Evolutionary conservation across 2,888 invertebrate species (phyloP), one percentile per base, ranked within the genome.

Genomic region (Osmoderma eremita): DNA sequence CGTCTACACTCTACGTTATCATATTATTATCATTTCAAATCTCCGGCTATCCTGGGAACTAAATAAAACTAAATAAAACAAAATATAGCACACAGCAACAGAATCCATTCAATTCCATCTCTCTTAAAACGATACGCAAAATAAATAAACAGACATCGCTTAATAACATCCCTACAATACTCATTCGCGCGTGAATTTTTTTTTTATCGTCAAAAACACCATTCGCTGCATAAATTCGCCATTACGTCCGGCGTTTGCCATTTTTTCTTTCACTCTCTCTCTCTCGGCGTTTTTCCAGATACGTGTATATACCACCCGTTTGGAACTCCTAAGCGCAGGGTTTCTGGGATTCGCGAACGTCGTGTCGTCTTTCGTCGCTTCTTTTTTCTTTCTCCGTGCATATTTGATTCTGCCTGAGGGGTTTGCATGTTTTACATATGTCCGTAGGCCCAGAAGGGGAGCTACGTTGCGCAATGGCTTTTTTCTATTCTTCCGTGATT

Each of bases 391-490:
- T 48, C 18, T 48, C 48, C 1, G 18, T 48, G 20, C 48, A 48
- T 48, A 48, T 48, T 48, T 48, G 48, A 48, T 48, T 48, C 18
- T n/a, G 18, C 20, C 48, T 18, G 20, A 20, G 48, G 48, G 18
- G 18, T 48, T 48, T 18, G 18, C 48, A n/a, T 48, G 20, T 48
- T 20, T 48, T 48, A 48, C 20, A 20, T 15, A 48, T 18, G 48
- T 42, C 13, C 15, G 42, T n/a, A 12, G 48, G 48, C 20, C 8
- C 30, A 6, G 30, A 30, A 5, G 10, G 30, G 30, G 10, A 8
- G 30, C 8, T 30, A 8, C 10, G 30, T 10, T 30, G 1, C 1
- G 30, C 6, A 30, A 30, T 5, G 30, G 30, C 2, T 6, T 30
- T 30, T 30, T 30, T 6, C 6, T 10, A 4, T 30, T 30, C 30